Evolutionary conservation across 2,113 vertebrate species (phyloP).

Genomic region (Malaclemys terrapin): DNA sequence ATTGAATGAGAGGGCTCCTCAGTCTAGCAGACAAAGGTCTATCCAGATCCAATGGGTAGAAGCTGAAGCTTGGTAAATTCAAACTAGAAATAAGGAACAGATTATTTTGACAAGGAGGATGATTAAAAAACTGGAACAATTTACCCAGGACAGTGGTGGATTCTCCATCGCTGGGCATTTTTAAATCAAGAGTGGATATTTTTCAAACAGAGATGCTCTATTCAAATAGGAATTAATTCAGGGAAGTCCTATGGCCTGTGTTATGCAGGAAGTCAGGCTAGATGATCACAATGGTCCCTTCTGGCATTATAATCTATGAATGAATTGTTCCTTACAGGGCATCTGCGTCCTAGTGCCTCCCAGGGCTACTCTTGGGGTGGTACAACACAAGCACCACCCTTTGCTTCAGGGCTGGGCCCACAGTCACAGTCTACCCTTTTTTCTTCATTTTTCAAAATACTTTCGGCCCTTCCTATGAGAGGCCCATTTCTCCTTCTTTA

Average conservation of each 20-base stretch:
- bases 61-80: background rate
- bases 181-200: background rate
- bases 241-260: background rate
- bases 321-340: background rate
- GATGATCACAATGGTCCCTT: background rate
- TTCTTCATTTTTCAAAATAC: background rate
- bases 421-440: background rate
- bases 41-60: background rate
- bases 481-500: constrained; percentile 20
- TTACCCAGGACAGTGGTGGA: background rate
- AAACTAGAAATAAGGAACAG: background rate
- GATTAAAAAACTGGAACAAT: background rate
- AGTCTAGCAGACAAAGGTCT: background rate
- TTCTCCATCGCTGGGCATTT: background rate
- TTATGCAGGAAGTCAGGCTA: background rate
- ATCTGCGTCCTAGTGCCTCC: background rate
- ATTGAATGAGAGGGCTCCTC: background rate
- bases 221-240: background rate
- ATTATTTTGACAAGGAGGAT: background rate
- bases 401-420: background rate
- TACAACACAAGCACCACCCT: background rate
- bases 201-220: background rate
- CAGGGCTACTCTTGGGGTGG: background rate
- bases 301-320: background rate
- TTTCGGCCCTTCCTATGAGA: background rate